Evolutionary conservation across 2,797 vertebrate species (phyloP).

Genomic region (Poeciliopsis presidionis): DNA sequence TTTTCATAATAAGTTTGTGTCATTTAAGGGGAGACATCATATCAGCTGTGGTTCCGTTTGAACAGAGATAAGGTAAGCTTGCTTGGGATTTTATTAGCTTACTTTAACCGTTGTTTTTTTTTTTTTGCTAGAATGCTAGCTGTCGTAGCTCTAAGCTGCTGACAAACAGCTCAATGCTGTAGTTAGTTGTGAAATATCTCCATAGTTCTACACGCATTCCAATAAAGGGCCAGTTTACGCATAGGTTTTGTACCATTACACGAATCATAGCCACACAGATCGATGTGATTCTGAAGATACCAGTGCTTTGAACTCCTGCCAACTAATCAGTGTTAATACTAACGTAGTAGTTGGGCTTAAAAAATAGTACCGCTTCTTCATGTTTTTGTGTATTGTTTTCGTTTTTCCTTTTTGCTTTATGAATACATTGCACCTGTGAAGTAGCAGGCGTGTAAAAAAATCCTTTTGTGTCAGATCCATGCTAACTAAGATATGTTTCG

Average conservation of each 20-base stretch:
- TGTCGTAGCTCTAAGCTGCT: neutral
- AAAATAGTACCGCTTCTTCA: neutral
- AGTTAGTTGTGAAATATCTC: neutral
- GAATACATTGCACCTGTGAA: neutral
- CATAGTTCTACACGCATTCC: neutral
- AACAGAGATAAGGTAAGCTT: constrained; percentile 18
- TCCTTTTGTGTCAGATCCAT: constrained; percentile 1
- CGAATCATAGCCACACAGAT: neutral
- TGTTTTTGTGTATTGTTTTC: neutral
- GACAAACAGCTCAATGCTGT: neutral
- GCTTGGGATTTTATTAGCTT: neutral
- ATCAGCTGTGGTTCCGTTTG: neutral
- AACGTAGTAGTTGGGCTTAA: neutral
- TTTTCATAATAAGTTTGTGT: neutral
- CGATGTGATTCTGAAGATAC: neutral
- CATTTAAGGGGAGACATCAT: neutral
- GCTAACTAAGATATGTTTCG: neutral
- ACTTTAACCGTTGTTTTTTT: neutral
- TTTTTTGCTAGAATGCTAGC: constrained; percentile 22
- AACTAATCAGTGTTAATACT: neutral
- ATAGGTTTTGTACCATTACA: neutral
- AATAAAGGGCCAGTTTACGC: neutral
- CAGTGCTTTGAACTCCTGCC: neutral
- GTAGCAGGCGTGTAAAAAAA: neutral
- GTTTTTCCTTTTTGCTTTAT: neutral